Base-by-base conservation (phyloP, 2,797 vertebrate genomes). In the Amphiprion clarkii region DNA sequence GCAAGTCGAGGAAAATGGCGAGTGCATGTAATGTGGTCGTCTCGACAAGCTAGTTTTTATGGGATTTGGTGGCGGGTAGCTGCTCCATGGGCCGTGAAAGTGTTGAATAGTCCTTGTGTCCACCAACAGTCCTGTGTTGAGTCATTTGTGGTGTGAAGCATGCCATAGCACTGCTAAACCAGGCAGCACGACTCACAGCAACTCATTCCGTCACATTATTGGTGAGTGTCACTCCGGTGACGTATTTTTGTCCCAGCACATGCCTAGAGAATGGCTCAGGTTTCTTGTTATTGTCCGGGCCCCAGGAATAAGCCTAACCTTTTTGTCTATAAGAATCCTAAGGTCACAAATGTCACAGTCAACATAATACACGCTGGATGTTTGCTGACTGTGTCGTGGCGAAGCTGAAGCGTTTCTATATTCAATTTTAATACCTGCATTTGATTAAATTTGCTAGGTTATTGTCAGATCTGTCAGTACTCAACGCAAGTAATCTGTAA, bases 131-230 rank as follows among this genome's bases (percentile, higher is more conserved):
- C 49, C 7, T 63, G 53, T n/a, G 70, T 81, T 76, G 79, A 82
- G 70, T 87, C 82, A 79, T 69, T 59, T 14, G 79, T 27, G 79
- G 78, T 84, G 27, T 52, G 67, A 61, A 75, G 39, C 60, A 2
- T 19, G 59, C 68, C 56, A 13, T 74, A 29, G 51, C 19, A 4
- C 59, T 5, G 55, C 51, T 62, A 66, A 78, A 21, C 52, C 25
- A 40, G 25, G 66, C 67, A 58, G 62, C 74, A 71, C 51, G 51
- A 67, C 61, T 76, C n/a, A 13, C 33, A 63, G 73, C 44, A 53
- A 71, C 55, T 74, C 61, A 33, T 69, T 57, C 67, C 57, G 27
- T 74, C 44, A 23, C 31, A 57, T 57, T 68, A 70, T 74, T 62
- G 44, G 60, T 69, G 48, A 17, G 67, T 71, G 64, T 78, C 79